Base-by-base conservation (phyloP, 2,888 invertebrate genomes). In the Agrochola litura region DNA sequence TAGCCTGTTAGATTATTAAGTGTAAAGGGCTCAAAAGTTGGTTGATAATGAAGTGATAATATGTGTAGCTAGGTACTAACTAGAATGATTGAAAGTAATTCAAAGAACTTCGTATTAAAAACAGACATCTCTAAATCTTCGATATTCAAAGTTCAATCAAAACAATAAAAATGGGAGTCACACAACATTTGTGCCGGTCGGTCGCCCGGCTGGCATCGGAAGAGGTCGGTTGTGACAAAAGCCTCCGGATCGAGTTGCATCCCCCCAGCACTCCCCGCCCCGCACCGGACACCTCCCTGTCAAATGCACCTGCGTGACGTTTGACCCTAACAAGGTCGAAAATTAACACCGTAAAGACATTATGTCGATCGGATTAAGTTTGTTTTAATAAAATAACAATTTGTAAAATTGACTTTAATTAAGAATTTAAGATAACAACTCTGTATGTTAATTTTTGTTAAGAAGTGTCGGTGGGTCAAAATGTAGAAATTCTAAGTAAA, bases 171-270 rank as follows among this genome's bases (percentile, higher is more conserved):
- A 72, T 77, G 49, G 43, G 71, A 91, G 93, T 93, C 92, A 91
- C 85, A 91, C 86, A 90, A 84, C 82, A 91, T 93, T 91, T 91
- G 91, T 92, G 90, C 85, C 92, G 91, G 89, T 90, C 88, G 88
- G 88, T 69, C 87, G 91, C 85, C 25, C 67, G 65, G 63, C 65
- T 64, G 79, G 46, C 81, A 84, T 86, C 88, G 81, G 85, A 86
- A 88, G 87, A 87, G 88, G 90, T 89, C 90, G 87, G 90, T 89
- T 91, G 90, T 92, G 91, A 93, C 92, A 91, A 91, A 93, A 90
- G 84, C 88, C 88, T 76, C 88, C 88, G 89, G 91, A 91, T 93
- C 92, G 83, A 84, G 89, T 93, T 92, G 83, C 93, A 88, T 88
- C 83, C 89, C 86, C 88, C 84, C 70, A 75, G 72, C 69, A 82